These are phyloP conservation scores for Tetranychus truncatus DNA, from an alignment of 2,888 invertebrate species.

Conservation along the genomic window DNA sequence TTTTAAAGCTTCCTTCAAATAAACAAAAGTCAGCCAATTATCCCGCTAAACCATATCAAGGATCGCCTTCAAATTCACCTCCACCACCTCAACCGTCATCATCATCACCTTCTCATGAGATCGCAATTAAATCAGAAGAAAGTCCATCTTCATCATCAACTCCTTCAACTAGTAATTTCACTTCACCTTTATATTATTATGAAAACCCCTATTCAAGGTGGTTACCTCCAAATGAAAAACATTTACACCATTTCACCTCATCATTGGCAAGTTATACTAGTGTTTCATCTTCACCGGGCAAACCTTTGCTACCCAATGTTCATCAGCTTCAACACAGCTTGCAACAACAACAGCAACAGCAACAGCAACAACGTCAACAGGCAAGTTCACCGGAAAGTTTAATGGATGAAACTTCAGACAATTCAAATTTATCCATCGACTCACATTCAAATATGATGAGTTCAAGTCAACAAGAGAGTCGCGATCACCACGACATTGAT, in stretches of 20 bases:
- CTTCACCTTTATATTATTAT: neutral
- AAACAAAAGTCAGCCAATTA: neutral
- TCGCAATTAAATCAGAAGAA: neutral
- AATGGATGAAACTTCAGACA: neutral
- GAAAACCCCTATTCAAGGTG: neutral
- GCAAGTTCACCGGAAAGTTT: too few species aligned
- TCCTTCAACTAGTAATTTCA: neutral
- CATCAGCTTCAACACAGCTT: neutral
- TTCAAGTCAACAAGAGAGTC: neutral
- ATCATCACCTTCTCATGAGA: neutral
- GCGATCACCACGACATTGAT: neutral
- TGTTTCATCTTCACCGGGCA: neutral
- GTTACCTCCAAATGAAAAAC: neutral
- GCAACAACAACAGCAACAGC: neutral
- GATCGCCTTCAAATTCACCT: neutral
- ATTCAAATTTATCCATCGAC: neutral
- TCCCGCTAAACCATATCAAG: neutral
- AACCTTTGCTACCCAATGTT: neutral
- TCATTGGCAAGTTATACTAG: neutral
- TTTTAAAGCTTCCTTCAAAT: neutral
- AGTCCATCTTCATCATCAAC: neutral
- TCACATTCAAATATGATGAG: neutral
- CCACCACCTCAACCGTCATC: neutral
- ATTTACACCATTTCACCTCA: neutral
- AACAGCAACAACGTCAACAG: neutral